Percentiles rank a stretch among this genome's conserved stretches.
phyloP scores from a whole-genome alignment of 1,140 invertebrate genomes.

The Zaprionus tsacasi region DNA sequence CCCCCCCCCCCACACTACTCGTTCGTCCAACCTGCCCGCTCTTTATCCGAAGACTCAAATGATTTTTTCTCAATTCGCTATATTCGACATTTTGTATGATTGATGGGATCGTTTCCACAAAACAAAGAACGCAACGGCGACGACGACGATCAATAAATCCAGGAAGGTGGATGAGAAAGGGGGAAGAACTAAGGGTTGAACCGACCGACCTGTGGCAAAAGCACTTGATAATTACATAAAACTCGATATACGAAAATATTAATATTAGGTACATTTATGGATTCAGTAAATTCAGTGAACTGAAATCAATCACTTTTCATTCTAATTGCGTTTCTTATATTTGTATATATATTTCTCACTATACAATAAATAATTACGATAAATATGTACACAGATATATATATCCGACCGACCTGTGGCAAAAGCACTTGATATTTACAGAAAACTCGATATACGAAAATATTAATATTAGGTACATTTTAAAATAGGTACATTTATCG shows the following conservation, averaged over 20 bases:
- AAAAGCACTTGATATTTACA: background rate
- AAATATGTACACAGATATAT: no score
- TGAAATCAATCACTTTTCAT: no score
- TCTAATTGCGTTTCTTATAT: no score
- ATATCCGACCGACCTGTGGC: background rate
- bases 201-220: conserved; percentile 12
- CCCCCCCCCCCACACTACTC: background rate
- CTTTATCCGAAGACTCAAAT: conserved; percentile 33
- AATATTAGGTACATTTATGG: background rate
- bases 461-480: no score
- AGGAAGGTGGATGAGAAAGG: background rate
- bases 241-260: background rate
- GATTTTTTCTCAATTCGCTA: conserved; percentile 40
- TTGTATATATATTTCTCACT: no score
- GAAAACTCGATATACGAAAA: background rate
- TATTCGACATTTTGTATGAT: conserved; percentile 47
- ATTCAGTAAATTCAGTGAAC: background rate
- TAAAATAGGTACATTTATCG: background rate
- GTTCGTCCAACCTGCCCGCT: background rate
- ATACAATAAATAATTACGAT: no score
- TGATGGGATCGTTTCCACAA: conserved; percentile 49
- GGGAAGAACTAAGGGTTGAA: conserved; percentile 11
- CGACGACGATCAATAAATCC: background rate
- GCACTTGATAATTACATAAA: background rate
- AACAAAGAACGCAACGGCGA: conserved; percentile 20